These are phyloP conservation scores for Cinara cedri DNA, from an alignment of 2,888 invertebrate genomes.

Conservation along the genomic window DNA sequence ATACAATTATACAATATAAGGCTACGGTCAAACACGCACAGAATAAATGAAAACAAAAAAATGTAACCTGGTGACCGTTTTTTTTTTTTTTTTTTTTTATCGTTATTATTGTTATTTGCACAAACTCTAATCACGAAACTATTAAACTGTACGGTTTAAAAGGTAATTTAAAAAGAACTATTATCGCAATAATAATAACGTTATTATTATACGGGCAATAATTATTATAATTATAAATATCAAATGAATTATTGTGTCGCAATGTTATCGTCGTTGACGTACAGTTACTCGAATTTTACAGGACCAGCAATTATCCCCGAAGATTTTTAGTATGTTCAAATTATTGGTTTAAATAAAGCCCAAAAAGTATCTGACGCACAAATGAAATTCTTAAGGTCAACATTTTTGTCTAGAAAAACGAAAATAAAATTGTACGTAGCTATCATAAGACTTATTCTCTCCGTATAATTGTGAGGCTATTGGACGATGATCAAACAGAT, in stretches of 20 bases:
- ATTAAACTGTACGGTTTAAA: constrained; percentile 23
- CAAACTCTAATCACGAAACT: constrained; percentile 40
- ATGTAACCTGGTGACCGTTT: constrained; percentile 13
- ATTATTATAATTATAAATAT: constrained; percentile 14
- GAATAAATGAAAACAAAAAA: not conserved
- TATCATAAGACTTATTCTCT: too few relatives aligned
- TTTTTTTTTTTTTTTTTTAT: constrained; percentile 27
- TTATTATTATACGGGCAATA: not conserved
- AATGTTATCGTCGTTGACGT: not conserved
- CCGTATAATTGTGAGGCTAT: too few relatives aligned
- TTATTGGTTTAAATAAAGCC: too few relatives aligned
- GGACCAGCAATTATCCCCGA: too few relatives aligned
- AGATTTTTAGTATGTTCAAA: too few relatives aligned
- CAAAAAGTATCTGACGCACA: too few relatives aligned
- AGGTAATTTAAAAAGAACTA: constrained; percentile 20
- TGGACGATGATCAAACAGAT: too few relatives aligned
- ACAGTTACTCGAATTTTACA: not conserved
- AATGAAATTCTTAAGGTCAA: too few relatives aligned
- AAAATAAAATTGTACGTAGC: too few relatives aligned
- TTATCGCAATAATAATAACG: not conserved
- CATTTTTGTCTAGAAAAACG: too few relatives aligned
- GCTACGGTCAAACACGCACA: constrained; percentile 45
- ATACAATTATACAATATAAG: not conserved
- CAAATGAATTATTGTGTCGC: too few relatives aligned
- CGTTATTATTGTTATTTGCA: constrained; percentile 21